Percentiles rank a stretch among this genome's conserved stretches.
phyloP scores from a whole-genome alignment of 2,888 invertebrate genomes.

The Hydropsyche betteni region DNA sequence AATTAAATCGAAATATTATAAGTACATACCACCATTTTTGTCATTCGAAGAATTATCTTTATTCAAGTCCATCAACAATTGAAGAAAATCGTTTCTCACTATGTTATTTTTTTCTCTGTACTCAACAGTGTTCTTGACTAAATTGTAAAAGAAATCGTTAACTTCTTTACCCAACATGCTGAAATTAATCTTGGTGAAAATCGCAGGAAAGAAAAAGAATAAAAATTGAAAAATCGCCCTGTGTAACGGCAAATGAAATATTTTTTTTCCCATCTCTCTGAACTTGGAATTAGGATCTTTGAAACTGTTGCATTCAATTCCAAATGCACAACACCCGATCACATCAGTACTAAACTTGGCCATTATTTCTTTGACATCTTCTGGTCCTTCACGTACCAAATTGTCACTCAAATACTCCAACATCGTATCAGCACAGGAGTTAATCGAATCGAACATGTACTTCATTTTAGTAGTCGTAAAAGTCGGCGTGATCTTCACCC shows the following conservation, averaged over 20 bases:
- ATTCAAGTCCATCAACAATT: constrained; percentile 65
- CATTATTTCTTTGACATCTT: constrained; percentile 47
- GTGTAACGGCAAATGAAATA: constrained; percentile 57
- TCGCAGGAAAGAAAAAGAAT: constrained; percentile 31
- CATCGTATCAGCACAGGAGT: background rate
- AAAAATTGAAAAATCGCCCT: background rate
- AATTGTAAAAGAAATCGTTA: constrained; percentile 61
- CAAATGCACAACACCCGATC: constrained; percentile 63
- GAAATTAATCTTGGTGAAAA: background rate
- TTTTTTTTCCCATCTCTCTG: constrained; percentile 61
- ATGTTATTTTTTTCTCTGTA: constrained; percentile 62
- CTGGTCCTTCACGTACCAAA: constrained; percentile 36
- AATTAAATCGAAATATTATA: no score
- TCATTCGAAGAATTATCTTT: constrained; percentile 54
- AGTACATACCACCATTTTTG: background rate
- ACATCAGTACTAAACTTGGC: constrained; percentile 17
- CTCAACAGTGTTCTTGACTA: constrained; percentile 62
- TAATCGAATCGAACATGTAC: constrained; percentile 62
- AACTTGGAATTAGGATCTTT: constrained; percentile 67
- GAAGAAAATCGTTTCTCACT: constrained; percentile 66
- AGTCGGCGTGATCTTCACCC: constrained; percentile 66
- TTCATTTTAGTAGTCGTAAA: constrained; percentile 70
- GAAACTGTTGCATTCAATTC: constrained; percentile 69
- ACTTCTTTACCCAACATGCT: constrained; percentile 52
- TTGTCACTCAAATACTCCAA: constrained; percentile 52